Percentiles rank a stretch among this genome's conserved stretches.
phyloP scores from a whole-genome alignment of 2,888 invertebrate genomes.

The Villa cingulata region DNA sequence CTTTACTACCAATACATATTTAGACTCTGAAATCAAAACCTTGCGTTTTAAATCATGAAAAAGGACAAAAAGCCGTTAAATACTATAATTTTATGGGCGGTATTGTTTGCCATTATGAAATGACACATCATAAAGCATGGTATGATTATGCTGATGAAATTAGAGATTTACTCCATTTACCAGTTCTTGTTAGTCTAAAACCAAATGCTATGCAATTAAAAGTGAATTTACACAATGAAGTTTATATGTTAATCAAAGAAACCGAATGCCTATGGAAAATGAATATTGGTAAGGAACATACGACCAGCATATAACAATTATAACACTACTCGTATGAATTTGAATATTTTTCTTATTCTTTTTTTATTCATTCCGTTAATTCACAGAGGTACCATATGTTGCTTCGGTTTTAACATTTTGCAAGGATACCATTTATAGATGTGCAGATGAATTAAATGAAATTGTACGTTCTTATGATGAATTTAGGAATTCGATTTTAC shows the following conservation, averaged over 20 bases:
- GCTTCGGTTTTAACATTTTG: conserved; percentile 62
- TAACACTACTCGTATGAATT: not conserved
- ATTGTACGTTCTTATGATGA: conserved; percentile 49
- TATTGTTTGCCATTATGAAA: conserved; percentile 70
- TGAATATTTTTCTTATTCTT: not conserved
- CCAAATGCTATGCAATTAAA: conserved; percentile 43
- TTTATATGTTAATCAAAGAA: conserved; percentile 61
- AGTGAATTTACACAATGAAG: conserved; percentile 60
- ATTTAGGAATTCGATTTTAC: conserved; percentile 37
- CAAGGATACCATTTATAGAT: conserved; percentile 51
- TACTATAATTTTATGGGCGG: conserved; percentile 65
- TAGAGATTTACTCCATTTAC: conserved; percentile 45
- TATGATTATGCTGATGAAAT: conserved; percentile 60
- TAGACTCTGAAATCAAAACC: conserved; percentile 20
- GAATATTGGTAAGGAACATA: conserved; percentile 51
- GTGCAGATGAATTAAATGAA: conserved; percentile 46
- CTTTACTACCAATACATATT: not conserved
- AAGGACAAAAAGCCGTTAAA: conserved; percentile 59
- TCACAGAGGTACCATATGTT: conserved; percentile 54
- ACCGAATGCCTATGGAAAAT: conserved; percentile 70
- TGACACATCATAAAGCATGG: conserved; percentile 73
- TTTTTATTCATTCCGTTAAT: not conserved
- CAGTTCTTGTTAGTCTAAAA: conserved; percentile 43
- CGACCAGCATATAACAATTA: no score
- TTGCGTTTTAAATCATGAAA: conserved; percentile 45